These are phyloP conservation scores for Hemitrygon akajei DNA, from an alignment of 2,797 vertebrate genomes.

Conservation along the genomic window DNA sequence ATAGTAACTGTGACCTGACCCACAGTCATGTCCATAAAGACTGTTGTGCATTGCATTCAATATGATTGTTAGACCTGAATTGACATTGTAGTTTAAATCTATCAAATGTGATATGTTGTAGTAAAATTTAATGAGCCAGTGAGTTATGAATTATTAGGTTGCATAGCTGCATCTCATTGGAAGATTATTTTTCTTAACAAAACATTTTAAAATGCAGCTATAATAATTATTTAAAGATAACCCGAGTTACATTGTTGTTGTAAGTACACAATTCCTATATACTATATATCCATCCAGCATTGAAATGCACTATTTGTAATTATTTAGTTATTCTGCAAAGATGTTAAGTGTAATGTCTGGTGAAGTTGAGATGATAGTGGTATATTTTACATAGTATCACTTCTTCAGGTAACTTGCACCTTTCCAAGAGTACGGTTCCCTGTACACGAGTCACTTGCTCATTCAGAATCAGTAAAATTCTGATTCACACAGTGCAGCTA, in stretches of 20 bases:
- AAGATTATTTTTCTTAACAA: not conserved
- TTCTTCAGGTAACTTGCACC: slow-evolving; percentile 11
- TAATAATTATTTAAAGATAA: slow-evolving; percentile 17
- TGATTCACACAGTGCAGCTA: not conserved
- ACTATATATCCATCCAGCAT: not conserved
- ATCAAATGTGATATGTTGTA: not conserved
- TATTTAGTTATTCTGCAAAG: slow-evolving; percentile 12
- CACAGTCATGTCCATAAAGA: not conserved
- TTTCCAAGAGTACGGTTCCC: not conserved
- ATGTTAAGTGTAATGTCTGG: not conserved
- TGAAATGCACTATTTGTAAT: slow-evolving; percentile 30
- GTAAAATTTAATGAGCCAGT: not conserved
- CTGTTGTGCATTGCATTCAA: slow-evolving; percentile 6
- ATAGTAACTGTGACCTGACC: not conserved
- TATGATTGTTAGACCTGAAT: not conserved
- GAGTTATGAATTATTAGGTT: not conserved
- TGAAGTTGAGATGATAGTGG: not conserved
- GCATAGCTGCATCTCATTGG: slow-evolving; percentile 2
- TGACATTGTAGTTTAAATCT: not conserved
- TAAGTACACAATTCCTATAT: not conserved
- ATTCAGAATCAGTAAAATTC: not conserved
- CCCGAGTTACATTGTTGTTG: slow-evolving; percentile 5
- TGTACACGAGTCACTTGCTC: not conserved
- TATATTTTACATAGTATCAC: not conserved
- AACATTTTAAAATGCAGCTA: not conserved